Percentiles rank a stretch among this genome's conserved stretches.
These are phyloP conservation scores for Trachemys scripta DNA, from an alignment of 2,113 vertebrate genomes.

Conservation along the genomic window DNA sequence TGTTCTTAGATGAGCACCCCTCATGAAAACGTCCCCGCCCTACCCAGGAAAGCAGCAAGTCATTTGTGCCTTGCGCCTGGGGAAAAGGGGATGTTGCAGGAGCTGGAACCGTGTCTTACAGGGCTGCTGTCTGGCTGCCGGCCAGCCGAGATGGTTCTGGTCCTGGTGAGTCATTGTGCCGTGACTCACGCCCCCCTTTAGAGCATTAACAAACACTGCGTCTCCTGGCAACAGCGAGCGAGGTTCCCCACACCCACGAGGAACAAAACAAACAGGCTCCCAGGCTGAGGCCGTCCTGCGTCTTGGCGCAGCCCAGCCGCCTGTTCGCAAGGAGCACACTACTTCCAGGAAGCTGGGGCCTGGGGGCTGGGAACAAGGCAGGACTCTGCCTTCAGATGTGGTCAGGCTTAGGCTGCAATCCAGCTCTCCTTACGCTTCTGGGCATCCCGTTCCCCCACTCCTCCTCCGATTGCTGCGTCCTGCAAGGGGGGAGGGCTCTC, in stretches of 20 bases:
- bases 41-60: not conserved
- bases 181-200: conserved; percentile 71
- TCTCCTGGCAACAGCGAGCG: conserved; percentile 36
- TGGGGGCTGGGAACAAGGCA: not conserved
- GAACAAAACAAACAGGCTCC: not conserved
- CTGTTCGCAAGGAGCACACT: not conserved
- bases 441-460: not conserved
- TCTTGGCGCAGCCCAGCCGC: not conserved
- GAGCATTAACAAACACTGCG: conserved; percentile 69
- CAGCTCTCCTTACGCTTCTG: not conserved
- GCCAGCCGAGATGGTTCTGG: conserved; percentile 55
- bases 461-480: not conserved
- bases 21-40: not conserved
- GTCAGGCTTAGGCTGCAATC: not conserved
- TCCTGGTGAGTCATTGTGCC: conserved; percentile 57
- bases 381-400: not conserved
- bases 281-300: not conserved
- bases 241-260: not conserved
- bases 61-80: not conserved
- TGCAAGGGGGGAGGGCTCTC: not conserved
- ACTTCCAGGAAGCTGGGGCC: not conserved
- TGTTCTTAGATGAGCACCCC: not conserved
- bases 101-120: not conserved
- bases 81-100: not conserved
- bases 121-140: conserved; percentile 30